Conservation (phyloP, 2,113 vertebrate species). For the Pseudolaguvia tuberculata region DNA sequence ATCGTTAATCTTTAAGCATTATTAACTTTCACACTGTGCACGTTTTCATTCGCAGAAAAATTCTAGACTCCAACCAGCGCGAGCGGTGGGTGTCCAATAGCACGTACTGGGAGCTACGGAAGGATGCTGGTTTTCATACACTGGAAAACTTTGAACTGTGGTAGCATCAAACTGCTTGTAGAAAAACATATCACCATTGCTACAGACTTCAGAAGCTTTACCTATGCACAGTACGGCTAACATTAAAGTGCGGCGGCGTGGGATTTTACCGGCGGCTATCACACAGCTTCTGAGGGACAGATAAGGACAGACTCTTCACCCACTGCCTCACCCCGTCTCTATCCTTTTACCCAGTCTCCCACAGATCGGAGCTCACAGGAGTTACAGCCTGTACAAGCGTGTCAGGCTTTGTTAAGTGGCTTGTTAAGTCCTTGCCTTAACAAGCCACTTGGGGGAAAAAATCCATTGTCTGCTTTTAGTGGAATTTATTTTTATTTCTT, state of each 20-base stretch:
- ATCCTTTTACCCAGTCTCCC: constrained; percentile 45
- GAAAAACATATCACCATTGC: constrained; percentile 68
- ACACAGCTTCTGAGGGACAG: background rate
- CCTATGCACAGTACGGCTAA: constrained; percentile 88
- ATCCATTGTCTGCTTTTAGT: constrained; percentile 56
- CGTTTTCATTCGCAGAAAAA: constrained; percentile 75
- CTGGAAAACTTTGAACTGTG: constrained; percentile 86
- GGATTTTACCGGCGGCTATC: constrained; percentile 36
- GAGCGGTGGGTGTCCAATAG: constrained; percentile 96
- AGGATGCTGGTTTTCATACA: constrained; percentile 95
- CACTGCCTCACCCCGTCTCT: constrained; percentile 31
- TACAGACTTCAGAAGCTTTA: constrained; percentile 64
- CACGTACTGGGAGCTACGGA: constrained; percentile 94
- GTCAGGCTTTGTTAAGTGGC: constrained; percentile 58
- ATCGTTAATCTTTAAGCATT: background rate
- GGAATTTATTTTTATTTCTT: constrained; percentile 61
- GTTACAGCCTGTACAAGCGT: constrained; percentile 55
- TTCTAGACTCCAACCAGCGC: constrained; percentile 85
- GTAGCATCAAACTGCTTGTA: constrained; percentile 75
- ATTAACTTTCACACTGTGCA: background rate
- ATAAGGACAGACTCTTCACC: constrained; percentile 18
- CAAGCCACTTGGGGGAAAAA: constrained; percentile 50
- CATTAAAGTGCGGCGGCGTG: constrained; percentile 28
- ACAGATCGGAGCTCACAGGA: constrained; percentile 37
- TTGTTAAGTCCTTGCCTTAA: constrained; percentile 72